A percentile compares a stretch with the other conserved stretches of the same genome.
Conservation (phyloP, 53 echinoderm and acorn worm species). For the Echinometra lucunter region DNA sequence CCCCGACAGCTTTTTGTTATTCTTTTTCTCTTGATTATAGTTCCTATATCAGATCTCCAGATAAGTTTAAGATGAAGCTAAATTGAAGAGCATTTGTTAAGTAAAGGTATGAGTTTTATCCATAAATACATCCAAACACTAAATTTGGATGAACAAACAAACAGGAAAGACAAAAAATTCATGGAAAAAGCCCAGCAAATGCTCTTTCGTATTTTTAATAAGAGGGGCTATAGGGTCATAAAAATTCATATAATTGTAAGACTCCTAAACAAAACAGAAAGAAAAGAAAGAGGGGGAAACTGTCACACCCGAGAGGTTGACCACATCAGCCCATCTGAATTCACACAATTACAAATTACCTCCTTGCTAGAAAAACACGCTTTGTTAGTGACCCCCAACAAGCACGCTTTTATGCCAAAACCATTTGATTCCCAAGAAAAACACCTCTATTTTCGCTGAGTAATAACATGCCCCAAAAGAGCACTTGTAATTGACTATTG, state of each 20-base stretch:
- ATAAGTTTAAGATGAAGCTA: not conserved
- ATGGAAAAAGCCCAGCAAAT: not conserved
- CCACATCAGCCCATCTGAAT: constrained; percentile 46
- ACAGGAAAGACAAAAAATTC: not conserved
- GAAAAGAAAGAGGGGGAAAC: not conserved
- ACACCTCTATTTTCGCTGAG: not conserved
- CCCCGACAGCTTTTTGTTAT: too few species aligned
- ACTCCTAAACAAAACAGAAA: not conserved
- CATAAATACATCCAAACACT: not conserved
- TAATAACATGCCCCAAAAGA: not conserved
- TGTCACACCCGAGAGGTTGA: not conserved
- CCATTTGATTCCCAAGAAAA: constrained; percentile 34
- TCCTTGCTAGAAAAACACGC: constrained; percentile 12
- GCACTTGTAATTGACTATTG: constrained; percentile 34
- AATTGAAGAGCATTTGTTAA: not conserved
- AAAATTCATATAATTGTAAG: not conserved
- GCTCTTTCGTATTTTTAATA: not conserved
- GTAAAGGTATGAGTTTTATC: not conserved
- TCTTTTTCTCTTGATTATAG: not conserved
- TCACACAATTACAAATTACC: constrained; percentile 37
- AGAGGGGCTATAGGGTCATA: not conserved
- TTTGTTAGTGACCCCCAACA: constrained; percentile 40
- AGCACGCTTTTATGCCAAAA: not conserved
- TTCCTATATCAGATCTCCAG: not conserved
- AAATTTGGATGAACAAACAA: not conserved